Base-by-base conservation (phyloP, 2,797 vertebrate genomes). In the Myioborus miniatus region DNA sequence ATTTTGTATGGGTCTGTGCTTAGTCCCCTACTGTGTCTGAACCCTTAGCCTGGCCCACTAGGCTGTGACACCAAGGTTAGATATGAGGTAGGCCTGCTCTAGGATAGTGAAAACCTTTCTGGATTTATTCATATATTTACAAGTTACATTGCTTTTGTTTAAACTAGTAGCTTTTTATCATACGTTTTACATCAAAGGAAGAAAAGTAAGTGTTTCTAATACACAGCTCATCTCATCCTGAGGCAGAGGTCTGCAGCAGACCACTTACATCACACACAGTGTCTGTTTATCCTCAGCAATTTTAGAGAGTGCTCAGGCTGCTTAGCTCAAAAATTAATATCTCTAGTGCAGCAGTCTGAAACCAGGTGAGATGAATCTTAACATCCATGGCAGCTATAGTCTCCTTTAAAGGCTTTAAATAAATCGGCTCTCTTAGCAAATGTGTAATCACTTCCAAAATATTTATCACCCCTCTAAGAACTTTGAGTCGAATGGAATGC, bases 331-430 rank as follows among this genome's bases (percentile, higher is more conserved):
- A 70, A 87, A 70, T 2, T 1, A 24, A 59, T 79, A 50, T 70
- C 44, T 80, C 24, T 50, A 56, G 37, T 53, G 58, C 72, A 67
- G 32, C 44, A 62, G 56, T 69, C 37, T 87, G 70, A 94, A 92
- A 36, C 32, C n/a, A 89, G 94, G 53, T 87, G 62, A 95, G 79
- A 83, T 89, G 69, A 85, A 87, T 92, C 49, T 77, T 71, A 70
- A 53, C 75, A 92, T 68, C 53, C 17, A 14, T 53, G 81, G 71
- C 41, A 80, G 17, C 44, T 80, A 9, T 46, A 49, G 27, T 53
- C 32, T 74, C 41, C 46, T 63, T 89, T 74, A 96, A 87, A 71
- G 55, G 29, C 30, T 81, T 87, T 78, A 83, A 93, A 89, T 71
- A 83, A 93, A 71, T 46, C 4, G 2, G 43, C 43, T 80, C 46